Evolutionary conservation across 2,888 invertebrate genomes (phyloP), one percentile per base, ranked within the genome.

Genomic region (Gnatocerus cornutus): DNA sequence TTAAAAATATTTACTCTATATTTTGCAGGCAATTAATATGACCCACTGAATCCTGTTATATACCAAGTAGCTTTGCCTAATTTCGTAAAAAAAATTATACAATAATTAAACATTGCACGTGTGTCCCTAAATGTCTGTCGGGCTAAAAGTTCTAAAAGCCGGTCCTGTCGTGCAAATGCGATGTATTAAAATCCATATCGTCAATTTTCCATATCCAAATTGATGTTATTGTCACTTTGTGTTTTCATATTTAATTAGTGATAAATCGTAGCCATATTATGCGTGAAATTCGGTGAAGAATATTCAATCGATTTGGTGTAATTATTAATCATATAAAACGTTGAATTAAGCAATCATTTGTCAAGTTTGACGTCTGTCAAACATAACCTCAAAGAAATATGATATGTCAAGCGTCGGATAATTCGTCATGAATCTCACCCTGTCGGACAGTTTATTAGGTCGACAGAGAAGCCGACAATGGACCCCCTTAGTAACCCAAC

Each of bases 401-500:
- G 63, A 62, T 63, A 68, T 63, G 66, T 70, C 66, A 69, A 58
- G 30, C 45, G 7, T 33, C 30, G 33, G 13, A 39, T 62, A 50
- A 62, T 29, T 62, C 33, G 9, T 76, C 77, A 83, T 84, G 83
- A 83, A 81, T 82, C 81, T 83, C 74, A 76, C 79, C 65, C 73
- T 78, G 71, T 75, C 78, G 66, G 83, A 84, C 66, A 80, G 78
- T 83, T 88, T 89, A 87, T 87, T 89, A 87, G 88, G 73, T 21
- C 74, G 89, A 77, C 91, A 92, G 52, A 88, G 93, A 78, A 91
- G 92, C 84, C 90, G 92, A 80, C 90, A 92, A 85, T 94, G 93
- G 93, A 88, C 91, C 71, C 94, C 95, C 53, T 86, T 96, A 71
- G 90, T 92, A 50, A 93, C 95, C 12, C 96, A 95, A 84, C 96